Base-by-base conservation (phyloP, 2,113 vertebrate genomes). In the Phodopus roborovskii region DNA sequence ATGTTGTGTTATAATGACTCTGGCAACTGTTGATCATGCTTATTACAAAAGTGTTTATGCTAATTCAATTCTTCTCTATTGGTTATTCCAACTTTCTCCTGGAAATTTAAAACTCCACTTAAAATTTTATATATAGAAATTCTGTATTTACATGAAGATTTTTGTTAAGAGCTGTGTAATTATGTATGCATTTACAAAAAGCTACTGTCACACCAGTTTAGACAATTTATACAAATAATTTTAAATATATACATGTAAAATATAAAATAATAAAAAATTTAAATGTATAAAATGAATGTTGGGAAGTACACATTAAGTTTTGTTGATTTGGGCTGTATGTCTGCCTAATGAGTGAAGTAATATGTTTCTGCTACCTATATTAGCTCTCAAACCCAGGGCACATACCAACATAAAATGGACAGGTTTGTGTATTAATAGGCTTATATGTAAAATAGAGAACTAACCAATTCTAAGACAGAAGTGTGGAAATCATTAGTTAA, bases 151-250 rank as follows among this genome's bases (percentile, higher is more conserved):
- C 58, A 30, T 92, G 19, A 66, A 92, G 39, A 94, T 91, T 92
- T 98, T 97, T 84, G 96, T 96, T 97, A 96, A 91, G 28, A 96
- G 81, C 71, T 62, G 90, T 96, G 13, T 60, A 53, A 19, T 97
- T 98, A 98, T 97, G 98, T 98, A 94, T 98, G 74, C 94, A 70
- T 98, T 98, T 97, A 89, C 78, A 73, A 70, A 97, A 96, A 97
- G 93, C 62, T 64, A 26, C 75, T 94, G 81, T 78, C 95, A 86
- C 94, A 88, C 75, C 83, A 78, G 90, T 97, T 98, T 98, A 62
- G 15, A 66, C 12, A 16, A 91, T 75, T 62, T 48, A 74, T 83
- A 48, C 78, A 98, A 98, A 97, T 95, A 93, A 91, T 82, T 89
- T 96, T 97, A 94, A 94, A 97, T 33, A 11, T 96, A 78, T 96